Conservation (phyloP, 2,888 invertebrate species). For the Phasia obesa region DNA sequence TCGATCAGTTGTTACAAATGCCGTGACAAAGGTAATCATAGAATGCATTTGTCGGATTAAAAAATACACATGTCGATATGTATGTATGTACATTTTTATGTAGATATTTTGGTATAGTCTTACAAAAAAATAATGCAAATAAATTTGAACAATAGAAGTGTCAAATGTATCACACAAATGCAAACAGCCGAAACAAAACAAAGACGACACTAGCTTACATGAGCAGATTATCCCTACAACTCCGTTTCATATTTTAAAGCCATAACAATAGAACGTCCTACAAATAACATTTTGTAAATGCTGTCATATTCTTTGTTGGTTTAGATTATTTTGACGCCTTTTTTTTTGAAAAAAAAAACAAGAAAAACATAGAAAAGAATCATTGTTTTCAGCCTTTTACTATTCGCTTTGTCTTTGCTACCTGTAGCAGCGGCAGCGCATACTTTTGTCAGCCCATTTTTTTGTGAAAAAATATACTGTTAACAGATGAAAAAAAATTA, state of each 20-base stretch:
- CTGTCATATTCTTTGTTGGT: conserved; percentile 53
- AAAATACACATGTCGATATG: neutral
- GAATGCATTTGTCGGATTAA: neutral
- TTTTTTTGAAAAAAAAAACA: conserved; percentile 22
- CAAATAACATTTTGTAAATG: conserved; percentile 29
- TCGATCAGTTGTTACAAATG: conserved; percentile 8
- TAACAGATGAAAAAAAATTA: conserved; percentile 40
- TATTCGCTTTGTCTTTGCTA: conserved; percentile 3
- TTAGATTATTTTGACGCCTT: conserved; percentile 65
- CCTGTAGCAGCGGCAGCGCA: conserved; percentile 35
- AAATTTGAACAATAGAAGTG: conserved; percentile 49
- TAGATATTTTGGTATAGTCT: neutral
- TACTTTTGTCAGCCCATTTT: conserved; percentile 39
- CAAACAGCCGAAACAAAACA: conserved; percentile 19
- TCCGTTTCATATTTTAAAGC: conserved; percentile 19
- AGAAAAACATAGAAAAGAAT: neutral
- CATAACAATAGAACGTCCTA: conserved; percentile 25
- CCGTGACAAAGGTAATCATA: neutral
- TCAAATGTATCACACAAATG: conserved; percentile 57
- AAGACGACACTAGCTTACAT: conserved; percentile 35
- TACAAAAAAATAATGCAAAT: conserved; percentile 19
- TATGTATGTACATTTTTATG: neutral
- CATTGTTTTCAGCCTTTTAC: conserved; percentile 14
- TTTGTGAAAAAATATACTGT: conserved; percentile 10
- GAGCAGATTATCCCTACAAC: conserved; percentile 62